Evolutionary conservation across 2,888 invertebrate genomes (phyloP).

Genomic region (Carterocephalus palaemon): DNA sequence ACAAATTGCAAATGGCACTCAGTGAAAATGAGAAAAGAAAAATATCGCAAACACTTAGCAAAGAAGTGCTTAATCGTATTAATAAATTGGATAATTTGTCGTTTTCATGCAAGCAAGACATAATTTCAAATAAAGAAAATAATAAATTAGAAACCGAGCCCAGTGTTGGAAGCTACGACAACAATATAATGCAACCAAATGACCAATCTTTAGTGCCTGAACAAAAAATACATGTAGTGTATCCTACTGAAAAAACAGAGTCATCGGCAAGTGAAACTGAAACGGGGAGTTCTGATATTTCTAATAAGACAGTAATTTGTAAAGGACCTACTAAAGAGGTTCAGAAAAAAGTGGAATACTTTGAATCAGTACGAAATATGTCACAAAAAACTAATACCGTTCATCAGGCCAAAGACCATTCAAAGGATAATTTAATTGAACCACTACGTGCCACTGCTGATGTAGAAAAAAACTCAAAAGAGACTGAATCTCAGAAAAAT

Average conservation of each 20-base stretch:
- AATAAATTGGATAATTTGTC: slow-evolving; percentile 62
- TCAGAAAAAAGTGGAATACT: slow-evolving; percentile 87
- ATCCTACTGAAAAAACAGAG: slow-evolving; percentile 52
- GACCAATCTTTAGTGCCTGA: slow-evolving; percentile 43
- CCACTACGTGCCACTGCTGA: slow-evolving; percentile 32
- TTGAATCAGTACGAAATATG: slow-evolving; percentile 82
- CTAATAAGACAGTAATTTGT: slow-evolving; percentile 83
- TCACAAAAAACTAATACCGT: slow-evolving; percentile 68
- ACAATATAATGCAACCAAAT: slow-evolving; percentile 18
- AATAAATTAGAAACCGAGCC: slow-evolving; percentile 22
- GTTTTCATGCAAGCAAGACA: slow-evolving; percentile 10
- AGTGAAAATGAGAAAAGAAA: slow-evolving; percentile 86
- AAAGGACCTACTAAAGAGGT: slow-evolving; percentile 81
- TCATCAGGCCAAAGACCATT: slow-evolving; percentile 76
- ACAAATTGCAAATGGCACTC: slow-evolving; percentile 71
- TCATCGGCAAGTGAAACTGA: slow-evolving; percentile 83
- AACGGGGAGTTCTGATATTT: slow-evolving; percentile 85
- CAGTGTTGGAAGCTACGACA: neutral
- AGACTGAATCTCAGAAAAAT: slow-evolving; percentile 44
- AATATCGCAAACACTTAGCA: slow-evolving; percentile 85
- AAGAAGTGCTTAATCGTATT: slow-evolving; percentile 84
- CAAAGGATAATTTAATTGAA: slow-evolving; percentile 56
- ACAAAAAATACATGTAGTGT: slow-evolving; percentile 53
- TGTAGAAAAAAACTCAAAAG: slow-evolving; percentile 31
- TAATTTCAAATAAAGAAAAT: slow-evolving; percentile 4